Percentiles rank a stretch among this genome's conserved stretches.
phyloP scores from a whole-genome alignment of 2,113 vertebrate species.

The Hemiscyllium ocellatum region DNA sequence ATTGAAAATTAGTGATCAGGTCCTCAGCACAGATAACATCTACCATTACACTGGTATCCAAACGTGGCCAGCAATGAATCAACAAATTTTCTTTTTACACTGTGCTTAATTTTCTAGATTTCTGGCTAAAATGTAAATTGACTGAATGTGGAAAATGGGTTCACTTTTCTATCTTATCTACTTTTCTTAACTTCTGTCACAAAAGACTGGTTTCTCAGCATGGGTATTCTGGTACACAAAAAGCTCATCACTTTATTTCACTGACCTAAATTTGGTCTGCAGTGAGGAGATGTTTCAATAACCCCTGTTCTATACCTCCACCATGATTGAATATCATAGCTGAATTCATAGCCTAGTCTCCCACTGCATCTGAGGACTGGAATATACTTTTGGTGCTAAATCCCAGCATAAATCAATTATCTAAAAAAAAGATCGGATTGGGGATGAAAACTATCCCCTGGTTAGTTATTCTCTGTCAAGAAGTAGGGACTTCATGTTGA shows the following conservation, averaged over 20 bases:
- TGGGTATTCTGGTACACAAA: neutral
- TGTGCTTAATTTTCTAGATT: neutral
- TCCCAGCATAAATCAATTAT: neutral
- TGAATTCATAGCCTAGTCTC: neutral
- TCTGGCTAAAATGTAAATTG: neutral
- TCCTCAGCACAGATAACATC: no score
- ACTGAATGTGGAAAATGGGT: neutral
- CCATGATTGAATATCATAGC: neutral
- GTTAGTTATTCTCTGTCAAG: neutral
- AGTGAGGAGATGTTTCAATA: neutral
- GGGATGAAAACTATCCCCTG: neutral
- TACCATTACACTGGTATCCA: neutral
- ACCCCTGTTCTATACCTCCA: neutral
- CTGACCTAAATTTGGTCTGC: neutral
- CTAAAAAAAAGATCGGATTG: neutral
- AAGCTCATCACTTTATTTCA: neutral
- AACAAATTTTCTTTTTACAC: neutral
- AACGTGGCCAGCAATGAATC: neutral
- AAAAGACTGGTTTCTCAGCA: neutral
- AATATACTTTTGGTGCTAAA: neutral
- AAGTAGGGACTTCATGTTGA: no score
- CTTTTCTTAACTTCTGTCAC: neutral
- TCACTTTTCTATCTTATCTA: neutral
- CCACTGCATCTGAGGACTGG: neutral
- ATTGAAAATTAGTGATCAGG: neutral